Base-by-base conservation (phyloP, 1,140 invertebrate species). In the Diabrotica undecimpunctata region DNA sequence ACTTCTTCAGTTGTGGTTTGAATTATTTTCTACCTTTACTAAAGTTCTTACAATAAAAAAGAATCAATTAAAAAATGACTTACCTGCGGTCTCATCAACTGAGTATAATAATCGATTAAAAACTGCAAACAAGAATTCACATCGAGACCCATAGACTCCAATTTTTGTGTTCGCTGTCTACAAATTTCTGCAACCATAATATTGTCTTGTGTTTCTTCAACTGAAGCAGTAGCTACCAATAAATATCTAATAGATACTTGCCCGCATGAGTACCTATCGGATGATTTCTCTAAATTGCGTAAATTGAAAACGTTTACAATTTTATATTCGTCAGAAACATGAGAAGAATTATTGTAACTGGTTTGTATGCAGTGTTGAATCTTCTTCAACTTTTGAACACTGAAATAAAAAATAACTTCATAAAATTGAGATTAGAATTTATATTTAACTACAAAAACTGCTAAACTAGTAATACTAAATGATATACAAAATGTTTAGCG, bases 91-190 rank as follows among this genome's bases (percentile, higher is more conserved):
- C 85, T 82, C 60, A 90, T 79, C 87, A 91, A 91, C 46, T 92
- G 88, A 0, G 87, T 83, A 65, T 92, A 93, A 5, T 94, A 83
- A 73, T 95, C 92, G 66, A 94, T 81, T 0, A 95, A 78, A 70
- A 95, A 89, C 73, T 92, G 90, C n/a, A 95, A 75, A 81, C 93
- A 96, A 7, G 93, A 95, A 72, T 90, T 88, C 6, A 95, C 80
- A 78, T 96, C 93, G 5, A 95, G 81, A 2, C 87, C 87, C 60
- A 81, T 82, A 8, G 80, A 78, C 55, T 82, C 74, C 4, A 85
- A 63, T 5, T 78, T 67, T n/a, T 66, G 57, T 52, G 76, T 37
- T 75, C 76, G 39, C 76, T 78, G 41, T 74, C 72, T 39, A 73
- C 69, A 57, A 70, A 80, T 51, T 77, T 81, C 6, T 76, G 63